phyloP scores from a whole-genome alignment of 2,888 invertebrate genomes.

The Acleris holmiana region DNA sequence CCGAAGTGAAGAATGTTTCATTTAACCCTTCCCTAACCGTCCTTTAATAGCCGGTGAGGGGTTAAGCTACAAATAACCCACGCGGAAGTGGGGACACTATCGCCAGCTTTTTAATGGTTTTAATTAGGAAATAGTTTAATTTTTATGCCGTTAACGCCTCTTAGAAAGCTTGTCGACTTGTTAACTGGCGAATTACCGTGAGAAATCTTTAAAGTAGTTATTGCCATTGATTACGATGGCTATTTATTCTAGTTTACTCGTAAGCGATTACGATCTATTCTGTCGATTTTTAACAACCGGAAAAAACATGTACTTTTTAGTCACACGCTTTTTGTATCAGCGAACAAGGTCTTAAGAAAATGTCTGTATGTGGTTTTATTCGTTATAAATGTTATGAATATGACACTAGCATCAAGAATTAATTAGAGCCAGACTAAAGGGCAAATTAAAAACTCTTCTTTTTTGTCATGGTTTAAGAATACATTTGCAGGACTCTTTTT shows the following conservation, averaged over 20 bases:
- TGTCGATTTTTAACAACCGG: background rate
- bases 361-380: background rate
- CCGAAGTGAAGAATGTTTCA: conserved; percentile 82
- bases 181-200: conserved; percentile 73
- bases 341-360: no score
- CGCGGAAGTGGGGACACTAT: conserved; percentile 76
- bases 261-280: conserved; percentile 12
- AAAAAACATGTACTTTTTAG: no score
- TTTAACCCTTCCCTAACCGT: conserved; percentile 72
- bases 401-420: no score
- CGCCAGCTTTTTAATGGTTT: conserved; percentile 78
- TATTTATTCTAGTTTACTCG: conserved; percentile 10
- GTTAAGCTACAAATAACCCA: conserved; percentile 81
- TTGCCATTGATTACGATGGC: conserved; percentile 7
- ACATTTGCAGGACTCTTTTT: no score
- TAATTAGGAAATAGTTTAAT: conserved; percentile 84
- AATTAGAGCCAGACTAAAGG: no score
- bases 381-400: no score
- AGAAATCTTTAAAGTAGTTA: conserved; percentile 57
- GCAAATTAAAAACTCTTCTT: no score
- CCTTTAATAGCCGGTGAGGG: conserved; percentile 80
- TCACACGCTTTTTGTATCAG: no score
- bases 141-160: conserved; percentile 65
- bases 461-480: no score
- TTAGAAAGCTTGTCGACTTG: conserved; percentile 57